Percentiles rank a stretch among this genome's conserved stretches.
Evolutionary conservation across 1,140 invertebrate genomes (phyloP).

Genomic region (Aphis gossypii): DNA sequence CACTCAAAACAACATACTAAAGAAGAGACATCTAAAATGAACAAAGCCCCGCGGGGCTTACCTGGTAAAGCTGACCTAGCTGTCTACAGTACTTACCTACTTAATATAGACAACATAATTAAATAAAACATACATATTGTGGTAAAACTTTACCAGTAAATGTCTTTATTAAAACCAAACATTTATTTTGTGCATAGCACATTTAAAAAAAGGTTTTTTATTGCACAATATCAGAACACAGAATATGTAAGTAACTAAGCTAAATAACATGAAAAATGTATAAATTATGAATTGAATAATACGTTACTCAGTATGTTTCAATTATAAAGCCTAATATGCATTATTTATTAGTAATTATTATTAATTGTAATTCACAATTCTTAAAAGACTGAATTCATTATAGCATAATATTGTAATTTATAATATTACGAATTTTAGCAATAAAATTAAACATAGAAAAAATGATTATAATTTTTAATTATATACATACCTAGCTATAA

Average conservation of each 20-base stretch:
- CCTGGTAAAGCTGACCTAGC: background rate
- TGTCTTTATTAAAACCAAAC: background rate
- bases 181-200: background rate
- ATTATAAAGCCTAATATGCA: background rate
- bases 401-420: background rate
- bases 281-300: background rate
- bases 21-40: background rate
- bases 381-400: background rate
- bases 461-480: too few relatives aligned
- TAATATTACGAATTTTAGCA: background rate
- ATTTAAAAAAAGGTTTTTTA: background rate
- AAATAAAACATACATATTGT: background rate
- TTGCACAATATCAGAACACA: too few relatives aligned
- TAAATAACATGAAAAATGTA: background rate
- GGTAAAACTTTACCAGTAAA: background rate
- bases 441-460: background rate
- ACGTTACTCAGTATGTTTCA: background rate
- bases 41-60: background rate
- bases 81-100: background rate
- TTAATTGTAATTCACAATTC: background rate
- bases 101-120: background rate
- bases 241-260: too few relatives aligned
- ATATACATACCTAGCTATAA: too few relatives aligned
- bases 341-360: background rate
- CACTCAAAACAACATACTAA: background rate